phyloP scores from a whole-genome alignment of 1,140 invertebrate species.

The Anastrepha ludens region DNA sequence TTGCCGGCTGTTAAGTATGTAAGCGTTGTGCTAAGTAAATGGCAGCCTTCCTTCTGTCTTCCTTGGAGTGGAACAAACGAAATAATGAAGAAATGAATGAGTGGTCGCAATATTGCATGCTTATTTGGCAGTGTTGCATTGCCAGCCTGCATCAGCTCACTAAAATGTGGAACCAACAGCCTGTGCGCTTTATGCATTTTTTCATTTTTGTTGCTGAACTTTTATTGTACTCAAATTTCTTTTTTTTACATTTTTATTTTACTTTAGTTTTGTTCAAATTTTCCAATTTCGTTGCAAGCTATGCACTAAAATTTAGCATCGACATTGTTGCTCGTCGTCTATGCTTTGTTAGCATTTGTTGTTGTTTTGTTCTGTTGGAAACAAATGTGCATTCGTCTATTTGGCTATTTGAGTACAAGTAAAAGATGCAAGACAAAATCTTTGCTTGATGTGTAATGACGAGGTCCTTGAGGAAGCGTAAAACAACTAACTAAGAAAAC shows the following conservation, averaged over 20 bases:
- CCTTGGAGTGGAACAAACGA: slow-evolving; percentile 36
- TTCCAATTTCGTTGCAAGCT: slow-evolving; percentile 45
- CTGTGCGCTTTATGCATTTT: slow-evolving; percentile 4
- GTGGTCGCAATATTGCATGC: slow-evolving; percentile 50
- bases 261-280: slow-evolving; percentile 8
- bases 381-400: slow-evolving; percentile 39
- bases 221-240: neutral
- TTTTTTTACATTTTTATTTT: neutral
- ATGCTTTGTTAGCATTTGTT: neutral
- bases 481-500: neutral
- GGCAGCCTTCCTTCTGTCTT: slow-evolving; percentile 13
- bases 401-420: neutral
- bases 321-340: slow-evolving; percentile 8
- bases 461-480: slow-evolving; percentile 44
- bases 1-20: neutral
- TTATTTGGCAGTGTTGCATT: slow-evolving; percentile 32
- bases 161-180: slow-evolving; percentile 2
- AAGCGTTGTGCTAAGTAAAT: slow-evolving; percentile 27
- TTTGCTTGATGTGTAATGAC: neutral
- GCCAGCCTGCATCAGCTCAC: neutral
- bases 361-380: neutral
- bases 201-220: neutral
- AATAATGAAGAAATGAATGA: slow-evolving; percentile 51
- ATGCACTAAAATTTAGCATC: slow-evolving; percentile 37
- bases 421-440: neutral